These are phyloP conservation scores for Corythaixoides concolor DNA, from an alignment of 2,113 vertebrate species.

Conservation along the genomic window DNA sequence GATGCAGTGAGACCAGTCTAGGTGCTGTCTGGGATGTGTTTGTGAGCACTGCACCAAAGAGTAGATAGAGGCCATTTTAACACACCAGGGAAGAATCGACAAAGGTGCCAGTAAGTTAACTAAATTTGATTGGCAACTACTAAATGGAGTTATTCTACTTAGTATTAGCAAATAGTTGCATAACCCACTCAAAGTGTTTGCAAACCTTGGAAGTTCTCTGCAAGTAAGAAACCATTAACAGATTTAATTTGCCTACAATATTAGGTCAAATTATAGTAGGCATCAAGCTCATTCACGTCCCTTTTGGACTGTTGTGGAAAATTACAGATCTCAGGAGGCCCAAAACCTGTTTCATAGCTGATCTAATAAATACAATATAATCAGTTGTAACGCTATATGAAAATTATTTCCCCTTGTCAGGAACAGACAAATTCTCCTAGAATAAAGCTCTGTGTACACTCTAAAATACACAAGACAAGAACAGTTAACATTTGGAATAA, in stretches of 20 bases:
- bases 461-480: not conserved
- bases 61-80: not conserved
- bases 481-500: not conserved
- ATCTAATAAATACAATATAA: not conserved
- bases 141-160: not conserved
- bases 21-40: not conserved
- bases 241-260: not conserved
- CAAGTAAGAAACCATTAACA: not conserved
- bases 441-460: not conserved
- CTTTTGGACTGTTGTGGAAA: not conserved
- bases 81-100: not conserved
- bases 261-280: not conserved
- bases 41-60: not conserved
- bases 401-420: not conserved
- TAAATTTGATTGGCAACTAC: not conserved
- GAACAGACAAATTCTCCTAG: not conserved
- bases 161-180: not conserved
- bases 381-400: not conserved
- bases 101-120: not conserved
- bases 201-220: not conserved
- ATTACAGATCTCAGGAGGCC: not conserved
- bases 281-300: not conserved
- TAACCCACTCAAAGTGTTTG: not conserved
- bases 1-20: not conserved
- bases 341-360: not conserved